phyloP scores from a whole-genome alignment of 2,113 vertebrate genomes.

The Pelodiscus sinensis region DNA sequence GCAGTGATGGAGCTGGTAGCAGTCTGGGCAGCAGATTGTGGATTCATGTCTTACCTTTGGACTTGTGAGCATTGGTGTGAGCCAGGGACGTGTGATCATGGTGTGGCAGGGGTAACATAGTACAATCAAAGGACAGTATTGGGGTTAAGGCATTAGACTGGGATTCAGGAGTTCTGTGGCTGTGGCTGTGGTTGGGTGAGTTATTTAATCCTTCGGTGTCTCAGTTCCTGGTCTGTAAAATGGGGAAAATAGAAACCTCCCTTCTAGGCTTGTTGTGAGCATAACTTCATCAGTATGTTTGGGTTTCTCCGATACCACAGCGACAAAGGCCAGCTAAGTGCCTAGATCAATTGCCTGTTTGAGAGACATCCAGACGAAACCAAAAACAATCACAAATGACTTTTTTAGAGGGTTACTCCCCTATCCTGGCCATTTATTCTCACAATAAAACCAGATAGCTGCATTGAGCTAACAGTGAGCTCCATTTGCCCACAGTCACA shows the following conservation, averaged over 20 bases:
- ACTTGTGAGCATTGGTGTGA: neutral
- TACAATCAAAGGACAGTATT: neutral
- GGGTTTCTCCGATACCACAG: neutral
- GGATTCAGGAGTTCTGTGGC: neutral
- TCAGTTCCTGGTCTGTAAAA: neutral
- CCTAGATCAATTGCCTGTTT: neutral
- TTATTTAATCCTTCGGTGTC: rapidly evolving
- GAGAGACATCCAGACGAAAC: neutral
- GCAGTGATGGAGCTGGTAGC: neutral
- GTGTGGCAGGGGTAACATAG: neutral
- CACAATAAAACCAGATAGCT: neutral
- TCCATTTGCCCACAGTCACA: neutral
- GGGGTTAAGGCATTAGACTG: neutral
- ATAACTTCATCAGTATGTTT: rapidly evolving
- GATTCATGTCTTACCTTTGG: neutral
- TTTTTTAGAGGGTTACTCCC: neutral
- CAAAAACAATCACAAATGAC: neutral
- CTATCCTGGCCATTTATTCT: neutral
- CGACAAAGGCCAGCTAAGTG: neutral
- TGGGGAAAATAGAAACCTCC: neutral
- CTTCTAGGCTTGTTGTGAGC: neutral
- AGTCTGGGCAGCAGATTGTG: neutral
- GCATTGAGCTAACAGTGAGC: neutral
- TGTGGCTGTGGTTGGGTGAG: neutral
- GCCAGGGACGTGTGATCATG: neutral